Conservation (phyloP, 2,888 invertebrate species). For the Emesis castigata region DNA sequence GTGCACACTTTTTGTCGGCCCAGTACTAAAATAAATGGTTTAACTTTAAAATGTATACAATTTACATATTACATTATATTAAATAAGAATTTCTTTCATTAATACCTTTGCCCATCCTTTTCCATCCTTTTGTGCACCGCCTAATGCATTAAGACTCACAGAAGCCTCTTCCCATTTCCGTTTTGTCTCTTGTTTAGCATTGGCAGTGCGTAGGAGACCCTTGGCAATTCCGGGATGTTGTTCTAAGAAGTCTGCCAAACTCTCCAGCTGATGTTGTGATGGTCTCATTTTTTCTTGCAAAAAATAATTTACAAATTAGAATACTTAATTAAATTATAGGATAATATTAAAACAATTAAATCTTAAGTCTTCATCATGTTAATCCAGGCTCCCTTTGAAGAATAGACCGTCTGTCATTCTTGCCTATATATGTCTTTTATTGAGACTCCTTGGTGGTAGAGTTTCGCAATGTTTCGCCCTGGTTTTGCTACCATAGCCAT, state of each 20-base stretch:
- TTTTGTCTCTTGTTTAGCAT: slow-evolving; percentile 11
- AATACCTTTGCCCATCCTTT: slow-evolving; percentile 16
- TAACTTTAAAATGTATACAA: not conserved
- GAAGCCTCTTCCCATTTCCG: slow-evolving; percentile 11
- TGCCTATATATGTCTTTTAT: too few species aligned
- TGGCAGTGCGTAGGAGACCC: slow-evolving; percentile 29
- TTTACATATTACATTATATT: not conserved
- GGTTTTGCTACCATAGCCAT: too few species aligned
- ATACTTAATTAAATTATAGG: too few species aligned
- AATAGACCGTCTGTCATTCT: too few species aligned
- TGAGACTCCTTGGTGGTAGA: too few species aligned
- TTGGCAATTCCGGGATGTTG: slow-evolving; percentile 36
- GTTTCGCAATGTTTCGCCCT: too few species aligned
- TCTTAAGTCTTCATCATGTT: too few species aligned
- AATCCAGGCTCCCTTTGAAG: too few species aligned
- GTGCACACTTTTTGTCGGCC: slow-evolving; percentile 13
- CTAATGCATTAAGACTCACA: slow-evolving; percentile 22
- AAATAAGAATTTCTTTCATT: not conserved
- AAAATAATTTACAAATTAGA: too few species aligned
- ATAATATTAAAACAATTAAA: too few species aligned
- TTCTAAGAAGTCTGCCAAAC: slow-evolving; percentile 30
- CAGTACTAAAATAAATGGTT: slow-evolving; percentile 7
- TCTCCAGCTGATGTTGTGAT: slow-evolving; percentile 12
- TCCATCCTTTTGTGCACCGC: slow-evolving; percentile 37
- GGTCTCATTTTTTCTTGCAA: slow-evolving; percentile 1